Evolutionary conservation across 1,140 invertebrate species (phyloP).

Genomic region (Paralvinella palmiformis): DNA sequence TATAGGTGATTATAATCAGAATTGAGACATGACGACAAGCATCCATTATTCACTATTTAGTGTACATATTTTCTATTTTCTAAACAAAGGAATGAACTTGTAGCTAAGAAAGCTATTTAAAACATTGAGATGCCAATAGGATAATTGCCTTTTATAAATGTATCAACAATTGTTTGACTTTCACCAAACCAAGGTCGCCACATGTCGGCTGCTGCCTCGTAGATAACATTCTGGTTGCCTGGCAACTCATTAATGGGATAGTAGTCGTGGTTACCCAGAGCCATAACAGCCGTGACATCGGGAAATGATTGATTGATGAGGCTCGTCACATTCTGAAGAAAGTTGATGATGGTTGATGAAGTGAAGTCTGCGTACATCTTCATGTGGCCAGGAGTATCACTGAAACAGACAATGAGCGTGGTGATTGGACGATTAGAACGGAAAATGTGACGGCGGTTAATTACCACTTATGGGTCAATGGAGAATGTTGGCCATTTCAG

Average conservation of each 20-base stretch:
- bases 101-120: too few species aligned
- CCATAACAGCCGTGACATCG: neutral
- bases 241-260: neutral
- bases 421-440: neutral
- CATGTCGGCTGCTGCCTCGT: neutral
- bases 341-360: neutral
- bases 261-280: constrained; percentile 6
- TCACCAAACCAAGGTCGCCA: constrained; percentile 1
- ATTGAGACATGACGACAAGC: too few species aligned
- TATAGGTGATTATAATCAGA: too few species aligned
- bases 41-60: too few species aligned
- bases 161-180: too few species aligned
- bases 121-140: too few species aligned
- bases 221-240: neutral
- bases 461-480: neutral
- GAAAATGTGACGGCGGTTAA: neutral
- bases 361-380: neutral
- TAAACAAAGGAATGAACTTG: too few species aligned
- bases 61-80: too few species aligned
- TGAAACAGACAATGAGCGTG: neutral
- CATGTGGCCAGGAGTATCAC: neutral
- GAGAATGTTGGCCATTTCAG: neutral
- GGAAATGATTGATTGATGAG: neutral
- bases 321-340: neutral
- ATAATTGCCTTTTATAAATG: too few species aligned